Conservation (phyloP, 2,797 vertebrate genomes). For the Mallotus villosus region DNA sequence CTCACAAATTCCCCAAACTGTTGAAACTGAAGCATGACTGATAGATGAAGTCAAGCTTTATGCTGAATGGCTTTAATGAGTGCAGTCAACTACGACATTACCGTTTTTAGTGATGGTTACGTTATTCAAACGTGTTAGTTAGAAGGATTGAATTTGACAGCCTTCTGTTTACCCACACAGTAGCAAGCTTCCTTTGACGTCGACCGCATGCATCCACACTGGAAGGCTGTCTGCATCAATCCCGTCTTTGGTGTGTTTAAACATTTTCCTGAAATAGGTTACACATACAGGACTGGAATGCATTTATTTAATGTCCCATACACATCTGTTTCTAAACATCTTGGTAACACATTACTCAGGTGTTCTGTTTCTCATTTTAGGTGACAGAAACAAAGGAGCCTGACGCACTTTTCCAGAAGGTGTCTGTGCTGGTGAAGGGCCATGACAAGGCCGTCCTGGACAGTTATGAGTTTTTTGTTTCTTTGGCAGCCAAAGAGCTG, state of each 20-base stretch:
- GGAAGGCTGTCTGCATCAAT: slow-evolving; percentile 39
- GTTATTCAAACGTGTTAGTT: no score
- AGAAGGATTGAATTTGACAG: no score
- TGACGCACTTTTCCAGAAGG: slow-evolving; percentile 84
- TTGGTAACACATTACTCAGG: background rate
- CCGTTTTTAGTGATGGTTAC: no score
- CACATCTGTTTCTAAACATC: background rate
- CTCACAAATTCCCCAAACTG: no score
- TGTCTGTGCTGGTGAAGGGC: slow-evolving; percentile 88
- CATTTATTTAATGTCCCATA: background rate
- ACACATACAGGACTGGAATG: background rate
- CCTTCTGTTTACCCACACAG: slow-evolving; percentile 26
- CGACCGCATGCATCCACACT: slow-evolving; percentile 59
- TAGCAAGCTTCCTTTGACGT: slow-evolving; percentile 26
- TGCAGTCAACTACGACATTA: no score
- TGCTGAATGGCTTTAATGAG: no score
- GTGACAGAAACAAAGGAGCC: slow-evolving; percentile 85
- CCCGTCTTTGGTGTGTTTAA: slow-evolving; percentile 54
- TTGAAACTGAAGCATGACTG: no score
- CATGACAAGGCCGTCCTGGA: slow-evolving; percentile 90
- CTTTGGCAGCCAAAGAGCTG: slow-evolving; percentile 88
- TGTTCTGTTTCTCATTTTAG: slow-evolving; percentile 57
- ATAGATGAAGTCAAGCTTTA: no score
- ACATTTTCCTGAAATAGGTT: background rate
- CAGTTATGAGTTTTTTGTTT: slow-evolving; percentile 92